phyloP scores from a whole-genome alignment of 2,113 vertebrate genomes.

The Corythaeola cristata region DNA sequence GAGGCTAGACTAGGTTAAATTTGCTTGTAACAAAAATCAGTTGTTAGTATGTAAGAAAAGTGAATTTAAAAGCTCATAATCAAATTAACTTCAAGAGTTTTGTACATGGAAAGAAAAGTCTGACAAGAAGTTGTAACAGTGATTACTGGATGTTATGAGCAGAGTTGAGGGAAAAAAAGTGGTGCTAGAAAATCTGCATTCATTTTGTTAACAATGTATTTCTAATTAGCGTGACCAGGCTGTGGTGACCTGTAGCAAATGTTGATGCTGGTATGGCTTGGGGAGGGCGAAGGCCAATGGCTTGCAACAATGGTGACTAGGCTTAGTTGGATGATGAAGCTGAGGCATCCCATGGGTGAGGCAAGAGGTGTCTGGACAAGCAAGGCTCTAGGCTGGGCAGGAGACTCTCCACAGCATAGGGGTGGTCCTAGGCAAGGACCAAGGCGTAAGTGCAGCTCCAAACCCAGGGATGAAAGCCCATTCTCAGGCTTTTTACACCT shows the following conservation, averaged over 20 bases:
- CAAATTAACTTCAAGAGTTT: background rate
- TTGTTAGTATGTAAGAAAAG: background rate
- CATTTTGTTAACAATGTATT: background rate
- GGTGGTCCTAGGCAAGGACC: background rate
- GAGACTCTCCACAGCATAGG: no score
- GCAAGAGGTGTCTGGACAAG: background rate
- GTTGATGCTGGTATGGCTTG: background rate
- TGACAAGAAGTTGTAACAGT: background rate
- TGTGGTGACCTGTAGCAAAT: background rate
- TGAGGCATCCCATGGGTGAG: background rate
- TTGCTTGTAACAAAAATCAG: background rate
- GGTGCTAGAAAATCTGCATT: background rate
- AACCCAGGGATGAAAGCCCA: background rate
- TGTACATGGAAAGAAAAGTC: background rate
- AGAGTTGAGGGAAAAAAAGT: background rate
- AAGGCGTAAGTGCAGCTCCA: background rate
- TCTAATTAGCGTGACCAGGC: background rate
- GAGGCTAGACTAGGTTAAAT: background rate
- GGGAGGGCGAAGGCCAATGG: rapidly evolving
- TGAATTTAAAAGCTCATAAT: background rate
- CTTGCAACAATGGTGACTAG: background rate
- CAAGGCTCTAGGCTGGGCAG: background rate
- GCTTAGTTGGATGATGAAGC: background rate
- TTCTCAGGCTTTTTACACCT: background rate
- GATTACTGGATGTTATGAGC: background rate